Evolutionary conservation across 2,113 vertebrate species (phyloP).

Genomic region (Papio anubis): DNA sequence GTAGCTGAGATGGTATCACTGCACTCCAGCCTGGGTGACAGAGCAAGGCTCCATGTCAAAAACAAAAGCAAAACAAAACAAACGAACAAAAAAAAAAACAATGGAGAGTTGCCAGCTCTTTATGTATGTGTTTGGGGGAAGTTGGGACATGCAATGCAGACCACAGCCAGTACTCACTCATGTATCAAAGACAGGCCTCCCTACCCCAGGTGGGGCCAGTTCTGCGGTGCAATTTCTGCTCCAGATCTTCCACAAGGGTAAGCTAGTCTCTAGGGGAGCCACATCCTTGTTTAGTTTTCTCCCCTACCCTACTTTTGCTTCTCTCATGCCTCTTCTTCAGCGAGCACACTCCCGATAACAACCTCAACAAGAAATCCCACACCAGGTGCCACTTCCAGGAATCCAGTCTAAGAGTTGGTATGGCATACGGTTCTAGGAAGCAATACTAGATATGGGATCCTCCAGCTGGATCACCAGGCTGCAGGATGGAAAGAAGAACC

Average conservation of each 20-base stretch:
- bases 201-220: not conserved
- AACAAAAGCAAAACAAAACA: too few relatives aligned
- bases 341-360: not conserved
- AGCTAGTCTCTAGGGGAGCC: not conserved
- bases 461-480: not conserved
- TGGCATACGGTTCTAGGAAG: not conserved
- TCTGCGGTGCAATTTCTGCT: not conserved
- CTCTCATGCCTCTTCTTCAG: not conserved
- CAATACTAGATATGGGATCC: not conserved
- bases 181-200: not conserved
- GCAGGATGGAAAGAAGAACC: not conserved
- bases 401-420: not conserved
- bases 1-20: too few relatives aligned
- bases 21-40: too few relatives aligned
- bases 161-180: too few relatives aligned
- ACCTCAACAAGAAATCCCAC: not conserved
- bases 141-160: accelerated
- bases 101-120: not conserved
- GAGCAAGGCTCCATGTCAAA: too few relatives aligned
- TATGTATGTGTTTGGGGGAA: accelerated
- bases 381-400: not conserved
- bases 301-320: not conserved
- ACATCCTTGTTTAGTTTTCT: not conserved
- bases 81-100: not conserved
- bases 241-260: not conserved